phyloP scores from a whole-genome alignment of 1,140 invertebrate species.

The Aphidius ervi region DNA sequence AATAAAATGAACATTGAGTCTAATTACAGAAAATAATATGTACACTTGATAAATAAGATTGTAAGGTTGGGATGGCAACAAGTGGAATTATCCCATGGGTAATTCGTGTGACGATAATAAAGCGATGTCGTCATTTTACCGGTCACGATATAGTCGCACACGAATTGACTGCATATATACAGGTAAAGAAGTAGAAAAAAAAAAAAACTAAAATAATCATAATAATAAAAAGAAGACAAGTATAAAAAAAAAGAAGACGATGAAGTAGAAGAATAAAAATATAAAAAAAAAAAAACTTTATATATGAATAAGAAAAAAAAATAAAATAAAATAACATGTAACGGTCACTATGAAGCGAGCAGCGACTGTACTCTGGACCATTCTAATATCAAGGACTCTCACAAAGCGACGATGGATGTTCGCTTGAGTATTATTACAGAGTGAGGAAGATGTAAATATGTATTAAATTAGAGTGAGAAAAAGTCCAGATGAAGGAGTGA shows the following conservation, averaged over 20 bases:
- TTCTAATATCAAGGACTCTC: slow-evolving; percentile 50
- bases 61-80: neutral
- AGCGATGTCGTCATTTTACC: slow-evolving; percentile 12
- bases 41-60: neutral
- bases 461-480: slow-evolving; percentile 5
- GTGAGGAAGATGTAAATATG: slow-evolving; percentile 12
- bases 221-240: no score
- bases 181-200: neutral
- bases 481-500: slow-evolving; percentile 34
- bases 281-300: no score
- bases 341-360: slow-evolving; percentile 40
- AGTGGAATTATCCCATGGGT: slow-evolving; percentile 2
- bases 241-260: no score
- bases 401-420: slow-evolving; percentile 31
- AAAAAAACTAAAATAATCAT: no score
- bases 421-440: slow-evolving; percentile 23
- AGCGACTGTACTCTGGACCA: slow-evolving; percentile 35
- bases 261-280: no score
- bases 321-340: slow-evolving; percentile 25
- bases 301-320: no score
- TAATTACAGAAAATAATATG: no score
- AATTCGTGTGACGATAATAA: slow-evolving; percentile 21
- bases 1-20: no score
- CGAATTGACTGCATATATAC: neutral
- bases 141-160: slow-evolving; percentile 1